Percentiles rank a stretch among this genome's conserved stretches.
phyloP scores from a whole-genome alignment of 2,888 invertebrate species.

The Nasonovia ribisnigri region DNA sequence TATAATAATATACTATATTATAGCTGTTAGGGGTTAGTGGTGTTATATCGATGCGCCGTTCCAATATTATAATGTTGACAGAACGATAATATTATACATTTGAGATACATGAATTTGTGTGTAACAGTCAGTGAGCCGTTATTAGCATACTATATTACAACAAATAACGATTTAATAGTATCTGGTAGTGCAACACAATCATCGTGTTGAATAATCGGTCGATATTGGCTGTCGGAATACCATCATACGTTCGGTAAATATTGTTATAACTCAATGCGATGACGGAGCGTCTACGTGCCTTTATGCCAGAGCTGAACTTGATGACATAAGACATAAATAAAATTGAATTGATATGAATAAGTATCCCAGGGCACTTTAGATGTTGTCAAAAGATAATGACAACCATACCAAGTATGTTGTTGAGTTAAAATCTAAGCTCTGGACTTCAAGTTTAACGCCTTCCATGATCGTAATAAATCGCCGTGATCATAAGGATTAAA shows the following conservation, averaged over 20 bases:
- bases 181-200: background rate
- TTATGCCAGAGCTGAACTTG: background rate
- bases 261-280: background rate
- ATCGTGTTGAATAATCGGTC: background rate
- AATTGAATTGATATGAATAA: background rate
- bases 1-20: background rate
- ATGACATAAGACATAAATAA: background rate
- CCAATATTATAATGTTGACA: background rate
- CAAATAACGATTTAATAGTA: background rate
- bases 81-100: background rate
- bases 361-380: background rate
- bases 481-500: background rate
- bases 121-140: background rate
- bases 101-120: background rate
- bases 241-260: background rate
- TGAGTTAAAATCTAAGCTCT: background rate
- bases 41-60: background rate
- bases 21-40: background rate
- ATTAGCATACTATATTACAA: background rate
- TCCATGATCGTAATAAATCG: background rate
- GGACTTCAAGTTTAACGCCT: background rate
- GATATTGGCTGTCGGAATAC: background rate
- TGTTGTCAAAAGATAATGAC: background rate
- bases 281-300: background rate
- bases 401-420: background rate